phyloP scores from a whole-genome alignment of 2,113 vertebrate species.

The Sander vitreus region DNA sequence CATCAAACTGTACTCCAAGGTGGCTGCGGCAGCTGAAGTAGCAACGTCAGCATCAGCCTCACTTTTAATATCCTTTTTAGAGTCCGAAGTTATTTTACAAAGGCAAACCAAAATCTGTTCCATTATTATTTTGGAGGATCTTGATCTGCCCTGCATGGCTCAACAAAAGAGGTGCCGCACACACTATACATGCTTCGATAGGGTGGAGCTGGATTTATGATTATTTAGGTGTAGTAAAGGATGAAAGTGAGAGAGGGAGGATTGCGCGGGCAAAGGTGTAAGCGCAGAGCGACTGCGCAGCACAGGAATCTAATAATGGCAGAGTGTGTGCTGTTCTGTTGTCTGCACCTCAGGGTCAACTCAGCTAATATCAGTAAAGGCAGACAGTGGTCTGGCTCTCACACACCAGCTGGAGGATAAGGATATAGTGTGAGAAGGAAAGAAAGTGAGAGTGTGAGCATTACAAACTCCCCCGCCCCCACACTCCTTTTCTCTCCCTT shows the following conservation, averaged over 20 bases:
- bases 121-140: constrained; percentile 58
- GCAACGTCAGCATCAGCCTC: constrained; percentile 42
- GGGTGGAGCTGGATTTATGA: constrained; percentile 54
- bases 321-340: constrained; percentile 54
- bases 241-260: constrained; percentile 51
- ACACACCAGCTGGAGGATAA: constrained; percentile 42
- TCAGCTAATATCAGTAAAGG: constrained; percentile 55
- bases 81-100: constrained; percentile 55
- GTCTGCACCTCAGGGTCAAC: constrained; percentile 61
- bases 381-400: constrained; percentile 45
- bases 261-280: constrained; percentile 49
- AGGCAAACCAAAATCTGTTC: constrained; percentile 53
- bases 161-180: constrained; percentile 36
- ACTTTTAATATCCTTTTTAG: constrained; percentile 77
- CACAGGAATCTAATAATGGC: constrained; percentile 71
- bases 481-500: not conserved
- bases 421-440: not conserved
- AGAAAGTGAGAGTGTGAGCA: constrained; percentile 14
- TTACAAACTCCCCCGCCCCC: constrained; percentile 2
- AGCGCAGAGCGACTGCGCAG: constrained; percentile 38
- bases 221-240: constrained; percentile 39
- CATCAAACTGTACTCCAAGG: constrained; percentile 63
- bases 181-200: constrained; percentile 16
- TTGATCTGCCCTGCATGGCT: constrained; percentile 46
- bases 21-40: constrained; percentile 42